Percentiles rank a stretch among this genome's conserved stretches.
phyloP scores from a whole-genome alignment of 2,797 vertebrate species.

The Periophthalmus magnuspinnatus region DNA sequence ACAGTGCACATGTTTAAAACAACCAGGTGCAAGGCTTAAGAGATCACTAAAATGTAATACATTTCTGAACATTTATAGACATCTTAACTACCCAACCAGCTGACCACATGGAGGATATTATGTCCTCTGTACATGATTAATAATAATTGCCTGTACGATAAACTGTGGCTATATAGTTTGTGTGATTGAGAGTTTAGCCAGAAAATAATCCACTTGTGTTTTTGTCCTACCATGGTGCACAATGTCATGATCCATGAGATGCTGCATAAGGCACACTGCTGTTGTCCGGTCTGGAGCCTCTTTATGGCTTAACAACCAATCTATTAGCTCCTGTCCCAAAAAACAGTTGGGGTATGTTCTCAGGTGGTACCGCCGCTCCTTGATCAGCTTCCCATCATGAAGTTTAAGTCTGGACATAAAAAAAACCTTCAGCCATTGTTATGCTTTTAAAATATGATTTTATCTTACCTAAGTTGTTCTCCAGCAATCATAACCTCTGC shows the following conservation, averaged over 20 bases:
- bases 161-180: neutral
- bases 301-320: conserved; percentile 85
- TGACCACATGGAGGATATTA: neutral
- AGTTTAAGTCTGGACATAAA: conserved; percentile 80
- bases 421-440: neutral
- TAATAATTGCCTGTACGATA: neutral
- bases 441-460: neutral
- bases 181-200: neutral
- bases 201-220: neutral
- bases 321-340: conserved; percentile 83
- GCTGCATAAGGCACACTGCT: conserved; percentile 83
- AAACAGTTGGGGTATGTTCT: conserved; percentile 89
- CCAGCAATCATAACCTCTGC: conserved; percentile 89
- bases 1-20: neutral
- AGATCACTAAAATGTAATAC: neutral
- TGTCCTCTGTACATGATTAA: neutral
- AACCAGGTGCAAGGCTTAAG: neutral
- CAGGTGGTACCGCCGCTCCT: conserved; percentile 83
- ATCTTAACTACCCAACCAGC: neutral
- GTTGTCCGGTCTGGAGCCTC: conserved; percentile 82
- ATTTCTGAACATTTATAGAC: neutral
- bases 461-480: conserved; percentile 87
- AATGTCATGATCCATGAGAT: conserved; percentile 87
- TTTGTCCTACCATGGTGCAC: conserved; percentile 83
- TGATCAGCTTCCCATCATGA: conserved; percentile 87